Base-by-base conservation (phyloP, 2,888 invertebrate species). In the Nomada fabriciana region DNA sequence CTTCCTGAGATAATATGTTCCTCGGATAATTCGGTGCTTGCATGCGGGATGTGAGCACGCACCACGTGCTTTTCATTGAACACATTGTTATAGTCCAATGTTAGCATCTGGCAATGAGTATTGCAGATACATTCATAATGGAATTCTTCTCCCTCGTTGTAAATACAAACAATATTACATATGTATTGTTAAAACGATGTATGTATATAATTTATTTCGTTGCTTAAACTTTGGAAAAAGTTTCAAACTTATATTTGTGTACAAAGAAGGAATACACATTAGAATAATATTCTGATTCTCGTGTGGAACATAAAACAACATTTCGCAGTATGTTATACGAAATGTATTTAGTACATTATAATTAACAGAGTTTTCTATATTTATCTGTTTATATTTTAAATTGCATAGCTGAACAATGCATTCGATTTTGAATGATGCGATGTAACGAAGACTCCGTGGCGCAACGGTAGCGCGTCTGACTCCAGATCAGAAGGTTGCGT, bases 401-500 rank as follows among this genome's bases (percentile, higher is more conserved):
- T 18, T 13, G 18, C 15, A 47, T 3, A 7, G 7, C 2, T 15
- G 5, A 11, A 0, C 0, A n/a, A 43, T 23, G 25, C 43, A 43
- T 59, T 25, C 5, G 1, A 1, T 42, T 43, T n/a, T 53, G 5
- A 29, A 43, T 29, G 0, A 10, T 15, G 13, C 42, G n/a, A 64
- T 23, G 36, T 10, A 59, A 43, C 57, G 2, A 81, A 89, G 97
- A 97, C 97, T 97, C 97, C 97, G 97, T 97, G 97, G 97, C 97
- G 97, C 97, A 98, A 98, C 97, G 98, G 98, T 98, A 98, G 97
- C 97, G 98, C 97, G 97, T 97, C 97, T 97, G 97, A 98, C 97
- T 98, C 97, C 98, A 98, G 98, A 97, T 98, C 98, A 97, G 97
- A 98, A 98, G 97, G 97, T 97, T 98, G 97, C 97, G 97, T 97